Base-by-base conservation (phyloP, 2,797 vertebrate species). In the Ciconia nigra region DNA sequence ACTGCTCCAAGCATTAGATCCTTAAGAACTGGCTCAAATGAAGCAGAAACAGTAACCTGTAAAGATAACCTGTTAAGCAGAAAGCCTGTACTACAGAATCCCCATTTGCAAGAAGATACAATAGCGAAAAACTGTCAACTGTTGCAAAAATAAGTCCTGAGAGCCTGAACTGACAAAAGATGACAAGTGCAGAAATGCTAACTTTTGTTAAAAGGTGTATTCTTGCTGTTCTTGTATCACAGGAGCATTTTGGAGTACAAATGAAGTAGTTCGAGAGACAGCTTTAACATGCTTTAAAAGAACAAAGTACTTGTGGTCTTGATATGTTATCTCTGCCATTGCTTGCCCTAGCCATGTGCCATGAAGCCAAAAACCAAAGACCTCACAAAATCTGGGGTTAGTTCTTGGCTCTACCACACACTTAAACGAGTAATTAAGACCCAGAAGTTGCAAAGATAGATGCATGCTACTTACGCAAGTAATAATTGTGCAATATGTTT, bases 1-100 rank as follows among this genome's bases (percentile, higher is more conserved):
- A 99, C 8, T 14, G 98, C 97, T 97, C 98, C 99, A 21, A 99
- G 94, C 39, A 8, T 59, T 59, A 37, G 10, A 35, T 98, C 98
- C 97, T 99, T 97, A 87, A 96, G 96, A 73, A 98, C 2, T 17
- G 98, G 99, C 99, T 99, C 78, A 97, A 96, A 81, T 17, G 58
- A 97, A 96, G 61, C 46, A 95, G 59, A 90, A 39, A 46, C 63
- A 89, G 51, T 69, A 65, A 70, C 31, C 35, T 59, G 51, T n/a
- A 26, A 77, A 67, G 59, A 46, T 10, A 61, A 46, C 29, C 51
- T 42, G n/a, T 33, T 76, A 70, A 65, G 28, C 33, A 28, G 58
- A n/a, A 61, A 87, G 37, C 29, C 49, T 51, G 47, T 57, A 46
- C 42, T 46, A 57, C 15, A 13, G 19, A 33, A 66, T 42, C 19